Evolutionary conservation across 2,888 invertebrate genomes (phyloP).

Genomic region (Notodonta ziczac): DNA sequence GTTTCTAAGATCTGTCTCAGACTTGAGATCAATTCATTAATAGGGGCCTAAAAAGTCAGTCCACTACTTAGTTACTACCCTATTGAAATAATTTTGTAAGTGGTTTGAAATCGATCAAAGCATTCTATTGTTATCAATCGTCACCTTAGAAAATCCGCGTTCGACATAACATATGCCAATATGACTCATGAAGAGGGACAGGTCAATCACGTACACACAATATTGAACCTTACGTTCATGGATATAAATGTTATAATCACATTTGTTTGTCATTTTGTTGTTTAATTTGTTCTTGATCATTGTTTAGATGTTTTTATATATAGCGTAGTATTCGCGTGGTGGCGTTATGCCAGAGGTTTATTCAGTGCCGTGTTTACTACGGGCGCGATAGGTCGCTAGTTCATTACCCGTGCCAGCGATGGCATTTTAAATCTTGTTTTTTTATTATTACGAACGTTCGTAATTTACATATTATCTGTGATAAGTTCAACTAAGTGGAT

Average conservation of each 20-base stretch:
- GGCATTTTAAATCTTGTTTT: background rate
- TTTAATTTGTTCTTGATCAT: slow-evolving; percentile 39
- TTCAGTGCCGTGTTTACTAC: slow-evolving; percentile 63
- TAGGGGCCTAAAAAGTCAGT: too few relatives aligned
- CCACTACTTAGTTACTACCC: too few relatives aligned
- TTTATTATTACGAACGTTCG: background rate
- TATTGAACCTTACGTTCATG: slow-evolving; percentile 22
- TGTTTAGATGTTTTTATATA: slow-evolving; percentile 56
- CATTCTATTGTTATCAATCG: slow-evolving; percentile 15
- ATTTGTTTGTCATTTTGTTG: slow-evolving; percentile 18
- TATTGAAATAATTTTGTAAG: too few relatives aligned
- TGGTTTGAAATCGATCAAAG: background rate
- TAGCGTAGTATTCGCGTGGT: slow-evolving; percentile 49
- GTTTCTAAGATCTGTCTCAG: too few relatives aligned
- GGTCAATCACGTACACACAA: slow-evolving; percentile 19
- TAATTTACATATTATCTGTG: background rate
- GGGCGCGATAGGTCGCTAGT: slow-evolving; percentile 32
- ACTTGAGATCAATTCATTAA: too few relatives aligned
- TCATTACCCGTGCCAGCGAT: background rate
- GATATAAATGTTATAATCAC: slow-evolving; percentile 23
- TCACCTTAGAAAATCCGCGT: slow-evolving; percentile 20
- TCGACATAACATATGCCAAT: slow-evolving; percentile 15
- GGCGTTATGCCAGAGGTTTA: slow-evolving; percentile 62
- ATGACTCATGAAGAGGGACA: slow-evolving; percentile 24
- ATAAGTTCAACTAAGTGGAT: background rate